Evolutionary conservation across 2,888 invertebrate genomes (phyloP).

Genomic region (Pyrgus malvae): DNA sequence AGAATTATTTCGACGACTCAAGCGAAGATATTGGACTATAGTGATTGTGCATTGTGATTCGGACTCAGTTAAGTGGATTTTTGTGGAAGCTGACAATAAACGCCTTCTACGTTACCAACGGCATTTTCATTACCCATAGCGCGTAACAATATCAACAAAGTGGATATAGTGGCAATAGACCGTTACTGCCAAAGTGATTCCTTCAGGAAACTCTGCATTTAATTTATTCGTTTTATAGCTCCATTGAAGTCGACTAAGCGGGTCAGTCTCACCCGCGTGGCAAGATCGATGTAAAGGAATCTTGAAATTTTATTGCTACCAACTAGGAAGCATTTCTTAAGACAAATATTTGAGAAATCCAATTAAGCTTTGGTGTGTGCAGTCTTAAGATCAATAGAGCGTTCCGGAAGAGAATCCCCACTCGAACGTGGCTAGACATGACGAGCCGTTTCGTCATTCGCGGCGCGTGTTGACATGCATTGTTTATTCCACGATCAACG

Average conservation of each 20-base stretch:
- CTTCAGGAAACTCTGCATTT: conserved; percentile 14
- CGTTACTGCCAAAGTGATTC: conserved; percentile 17
- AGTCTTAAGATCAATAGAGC: conserved; percentile 36
- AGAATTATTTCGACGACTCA: too few species aligned
- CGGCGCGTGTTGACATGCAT: conserved; percentile 60
- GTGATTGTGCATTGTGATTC: too few species aligned
- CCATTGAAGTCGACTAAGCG: conserved; percentile 10
- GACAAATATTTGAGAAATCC: conserved; percentile 33
- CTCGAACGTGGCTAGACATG: conserved; percentile 35
- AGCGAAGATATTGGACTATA: too few species aligned
- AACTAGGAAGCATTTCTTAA: conserved; percentile 13
- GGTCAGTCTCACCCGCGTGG: conserved; percentile 17
- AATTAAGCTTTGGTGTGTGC: conserved; percentile 33
- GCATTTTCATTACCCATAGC: too few species aligned
- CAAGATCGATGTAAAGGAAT: conserved; percentile 25
- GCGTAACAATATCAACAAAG: conserved; percentile 43
- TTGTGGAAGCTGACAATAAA: too few species aligned
- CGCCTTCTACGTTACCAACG: too few species aligned
- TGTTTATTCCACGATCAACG: conserved; percentile 71
- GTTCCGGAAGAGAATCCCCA: conserved; percentile 40
- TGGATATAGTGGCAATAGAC: conserved; percentile 30
- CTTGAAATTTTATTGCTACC: conserved; percentile 13
- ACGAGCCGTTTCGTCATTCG: conserved; percentile 43
- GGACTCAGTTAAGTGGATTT: too few species aligned
- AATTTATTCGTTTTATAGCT: conserved; percentile 17